Percentiles rank a stretch among this genome's conserved stretches.
These are phyloP conservation scores for Cyaniris semiargus DNA, from an alignment of 2,888 invertebrate genomes.

Conservation along the genomic window DNA sequence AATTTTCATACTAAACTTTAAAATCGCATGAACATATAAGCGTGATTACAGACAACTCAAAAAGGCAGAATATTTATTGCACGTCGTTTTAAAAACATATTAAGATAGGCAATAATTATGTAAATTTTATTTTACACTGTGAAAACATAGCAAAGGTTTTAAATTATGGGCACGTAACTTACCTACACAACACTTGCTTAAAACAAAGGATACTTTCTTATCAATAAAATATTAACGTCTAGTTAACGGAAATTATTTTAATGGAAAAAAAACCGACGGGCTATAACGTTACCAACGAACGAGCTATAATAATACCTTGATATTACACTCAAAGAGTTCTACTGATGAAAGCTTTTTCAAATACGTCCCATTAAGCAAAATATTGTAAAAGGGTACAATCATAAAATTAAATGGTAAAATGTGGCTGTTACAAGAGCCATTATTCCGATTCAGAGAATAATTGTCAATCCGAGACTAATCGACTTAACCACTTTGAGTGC, in stretches of 20 bases:
- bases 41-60: no score
- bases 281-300: not conserved
- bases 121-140: no score
- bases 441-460: not conserved
- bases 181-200: no score
- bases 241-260: not conserved
- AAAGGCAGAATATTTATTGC: no score
- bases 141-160: no score
- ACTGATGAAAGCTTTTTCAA: not conserved
- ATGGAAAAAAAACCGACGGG: not conserved
- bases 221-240: no score
- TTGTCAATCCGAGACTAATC: not conserved
- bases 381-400: conserved; percentile 11
- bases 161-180: no score
- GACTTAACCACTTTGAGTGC: not conserved
- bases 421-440: conserved; percentile 6
- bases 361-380: not conserved
- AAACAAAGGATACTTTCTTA: no score
- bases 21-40: no score
- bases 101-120: no score
- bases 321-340: not conserved
- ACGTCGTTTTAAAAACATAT: no score
- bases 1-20: no score
- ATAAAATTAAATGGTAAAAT: not conserved
- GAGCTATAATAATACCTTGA: not conserved